phyloP scores from a whole-genome alignment of 2,888 invertebrate genomes.

The Epinotia ramella region DNA sequence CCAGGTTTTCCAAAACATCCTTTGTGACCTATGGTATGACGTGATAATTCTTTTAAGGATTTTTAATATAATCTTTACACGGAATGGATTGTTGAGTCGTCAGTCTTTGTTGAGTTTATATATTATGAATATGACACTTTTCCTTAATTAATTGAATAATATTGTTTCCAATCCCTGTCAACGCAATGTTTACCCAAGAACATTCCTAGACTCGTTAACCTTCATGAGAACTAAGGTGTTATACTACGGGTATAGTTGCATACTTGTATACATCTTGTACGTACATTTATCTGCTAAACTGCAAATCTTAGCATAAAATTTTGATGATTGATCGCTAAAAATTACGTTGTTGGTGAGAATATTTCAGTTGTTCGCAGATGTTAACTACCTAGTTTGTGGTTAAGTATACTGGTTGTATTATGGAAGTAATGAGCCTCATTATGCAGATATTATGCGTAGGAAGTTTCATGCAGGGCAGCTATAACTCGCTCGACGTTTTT shows the following conservation, averaged over 20 bases:
- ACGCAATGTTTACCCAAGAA: constrained; percentile 32
- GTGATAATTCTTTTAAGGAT: background rate
- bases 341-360: constrained; percentile 3
- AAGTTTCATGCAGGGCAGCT: constrained; percentile 28
- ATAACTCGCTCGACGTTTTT: constrained; percentile 9
- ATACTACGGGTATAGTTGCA: background rate
- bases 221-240: constrained; percentile 45
- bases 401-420: constrained; percentile 5
- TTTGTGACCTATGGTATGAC: background rate
- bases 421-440: constrained; percentile 22
- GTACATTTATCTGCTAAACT: background rate
- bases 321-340: constrained; percentile 22
- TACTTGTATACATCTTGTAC: background rate
- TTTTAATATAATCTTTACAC: background rate
- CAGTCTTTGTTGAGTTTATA: background rate
- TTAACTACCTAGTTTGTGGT: background rate
- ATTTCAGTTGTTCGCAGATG: constrained; percentile 1
- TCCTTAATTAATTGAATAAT: constrained; percentile 27
- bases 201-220: constrained; percentile 52
- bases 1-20: constrained; percentile 58
- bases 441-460: constrained; percentile 32
- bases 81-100: constrained; percentile 32
- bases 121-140: constrained; percentile 14
- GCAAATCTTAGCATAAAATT: background rate
- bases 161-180: constrained; percentile 5